phyloP scores from a whole-genome alignment of 37 sponge, comb jelly and placozoan genomes.

The Bolinopsis microptera region DNA sequence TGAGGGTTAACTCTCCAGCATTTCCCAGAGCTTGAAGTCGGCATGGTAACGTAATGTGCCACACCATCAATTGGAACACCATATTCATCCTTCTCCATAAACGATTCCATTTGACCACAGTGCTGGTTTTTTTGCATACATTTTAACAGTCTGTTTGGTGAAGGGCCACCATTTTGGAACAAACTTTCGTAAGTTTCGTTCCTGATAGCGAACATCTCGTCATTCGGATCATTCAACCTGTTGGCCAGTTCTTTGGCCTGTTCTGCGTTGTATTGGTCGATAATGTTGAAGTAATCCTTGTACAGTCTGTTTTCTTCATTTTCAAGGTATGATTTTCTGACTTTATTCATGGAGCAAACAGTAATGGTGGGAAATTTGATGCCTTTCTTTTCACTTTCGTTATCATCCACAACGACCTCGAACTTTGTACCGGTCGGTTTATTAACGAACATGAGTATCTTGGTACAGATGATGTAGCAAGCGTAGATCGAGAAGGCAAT shows the following conservation, averaged over 20 bases:
- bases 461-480: neutral
- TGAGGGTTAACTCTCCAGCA: neutral
- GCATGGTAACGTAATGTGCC: neutral
- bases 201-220: neutral
- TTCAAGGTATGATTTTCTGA: neutral
- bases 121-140: neutral
- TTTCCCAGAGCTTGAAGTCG: neutral
- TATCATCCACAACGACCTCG: neutral
- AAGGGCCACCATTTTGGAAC: neutral
- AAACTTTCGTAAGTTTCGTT: neutral
- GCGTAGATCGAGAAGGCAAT: neutral
- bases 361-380: conserved; percentile 2
- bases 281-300: neutral
- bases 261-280: neutral
- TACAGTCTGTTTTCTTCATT: neutral
- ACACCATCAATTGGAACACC: too few species aligned
- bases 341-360: neutral
- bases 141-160: neutral
- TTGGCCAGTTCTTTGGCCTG: neutral
- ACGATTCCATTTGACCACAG: neutral
- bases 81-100: neutral
- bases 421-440: neutral
- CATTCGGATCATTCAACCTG: neutral
- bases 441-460: neutral
- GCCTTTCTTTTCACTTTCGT: neutral